Evolutionary conservation across 2,888 invertebrate genomes (phyloP).

Genomic region (Dermolepida albohirtum): DNA sequence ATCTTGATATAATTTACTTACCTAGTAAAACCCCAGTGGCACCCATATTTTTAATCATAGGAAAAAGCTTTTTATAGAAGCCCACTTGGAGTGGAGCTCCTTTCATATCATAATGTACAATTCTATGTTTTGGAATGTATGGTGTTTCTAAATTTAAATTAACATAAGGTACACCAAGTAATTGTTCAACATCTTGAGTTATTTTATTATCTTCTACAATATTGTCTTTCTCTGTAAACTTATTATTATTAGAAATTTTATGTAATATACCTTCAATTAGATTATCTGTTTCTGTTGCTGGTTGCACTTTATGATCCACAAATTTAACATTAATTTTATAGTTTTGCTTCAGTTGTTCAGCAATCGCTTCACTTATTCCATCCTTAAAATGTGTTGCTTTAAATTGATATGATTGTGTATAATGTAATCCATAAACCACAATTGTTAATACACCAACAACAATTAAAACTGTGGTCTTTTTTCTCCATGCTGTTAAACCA

Average conservation of each 20-base stretch:
- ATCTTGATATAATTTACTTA: slow-evolving; percentile 44
- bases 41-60: slow-evolving; percentile 71
- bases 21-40: slow-evolving; percentile 75
- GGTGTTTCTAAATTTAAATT: slow-evolving; percentile 62
- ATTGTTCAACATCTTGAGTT: slow-evolving; percentile 58
- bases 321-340: slow-evolving; percentile 50
- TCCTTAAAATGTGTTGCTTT: slow-evolving; percentile 46
- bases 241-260: slow-evolving; percentile 1
- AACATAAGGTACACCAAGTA: slow-evolving; percentile 64
- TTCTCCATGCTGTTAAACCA: slow-evolving; percentile 66
- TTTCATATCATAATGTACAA: slow-evolving; percentile 83
- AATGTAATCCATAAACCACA: slow-evolving; percentile 66
- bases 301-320: slow-evolving; percentile 37
- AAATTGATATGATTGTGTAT: slow-evolving; percentile 54
- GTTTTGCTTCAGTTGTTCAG: slow-evolving; percentile 45
- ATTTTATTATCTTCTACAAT: slow-evolving; percentile 48
- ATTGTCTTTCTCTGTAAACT: slow-evolving; percentile 35
- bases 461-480: slow-evolving; percentile 66
- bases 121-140: slow-evolving; percentile 67
- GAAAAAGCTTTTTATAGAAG: slow-evolving; percentile 71
- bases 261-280: slow-evolving; percentile 18
- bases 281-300: slow-evolving; percentile 30
- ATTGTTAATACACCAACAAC: slow-evolving; percentile 61
- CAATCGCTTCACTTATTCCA: slow-evolving; percentile 20
- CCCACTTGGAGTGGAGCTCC: slow-evolving; percentile 78